These are phyloP conservation scores for Takifugu rubripes DNA, from an alignment of 2,797 vertebrate species.

Conservation along the genomic window DNA sequence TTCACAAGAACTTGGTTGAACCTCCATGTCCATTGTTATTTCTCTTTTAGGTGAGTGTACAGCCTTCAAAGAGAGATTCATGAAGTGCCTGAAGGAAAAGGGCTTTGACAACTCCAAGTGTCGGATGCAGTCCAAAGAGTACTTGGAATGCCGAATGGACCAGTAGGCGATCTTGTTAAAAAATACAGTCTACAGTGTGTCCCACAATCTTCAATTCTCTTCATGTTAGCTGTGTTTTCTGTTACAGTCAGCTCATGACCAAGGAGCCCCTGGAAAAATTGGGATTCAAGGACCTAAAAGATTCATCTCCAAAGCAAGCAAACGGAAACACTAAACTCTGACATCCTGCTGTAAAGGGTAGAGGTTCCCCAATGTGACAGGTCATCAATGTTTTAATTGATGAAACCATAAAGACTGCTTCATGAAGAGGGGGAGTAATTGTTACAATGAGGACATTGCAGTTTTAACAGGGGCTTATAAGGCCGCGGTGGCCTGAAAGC, in stretches of 20 bases:
- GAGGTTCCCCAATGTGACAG: background rate
- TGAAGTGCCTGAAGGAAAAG: constrained; percentile 82
- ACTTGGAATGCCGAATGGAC: constrained; percentile 86
- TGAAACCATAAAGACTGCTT: background rate
- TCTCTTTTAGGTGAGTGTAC: constrained; percentile 83
- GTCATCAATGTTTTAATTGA: background rate
- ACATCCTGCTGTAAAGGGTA: constrained; percentile 6
- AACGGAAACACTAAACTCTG: constrained; percentile 46
- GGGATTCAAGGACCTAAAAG: constrained; percentile 84
- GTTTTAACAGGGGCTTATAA: background rate
- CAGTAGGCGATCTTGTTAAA: constrained; percentile 59
- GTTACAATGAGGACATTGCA: background rate
- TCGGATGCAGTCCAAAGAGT: constrained; percentile 82
- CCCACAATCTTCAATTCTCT: background rate
- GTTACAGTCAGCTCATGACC: constrained; percentile 82
- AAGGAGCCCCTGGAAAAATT: constrained; percentile 86
- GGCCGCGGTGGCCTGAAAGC: background rate
- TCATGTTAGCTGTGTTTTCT: constrained; percentile 2
- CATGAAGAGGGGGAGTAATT: background rate
- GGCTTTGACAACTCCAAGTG: constrained; percentile 78
- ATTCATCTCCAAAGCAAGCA: constrained; percentile 58
- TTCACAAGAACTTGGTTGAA: no score
- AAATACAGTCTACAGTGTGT: background rate
- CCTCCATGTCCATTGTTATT: background rate
- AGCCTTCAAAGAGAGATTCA: constrained; percentile 82